phyloP scores from a whole-genome alignment of 2,113 vertebrate species.

The Syngnathus scovelli region DNA sequence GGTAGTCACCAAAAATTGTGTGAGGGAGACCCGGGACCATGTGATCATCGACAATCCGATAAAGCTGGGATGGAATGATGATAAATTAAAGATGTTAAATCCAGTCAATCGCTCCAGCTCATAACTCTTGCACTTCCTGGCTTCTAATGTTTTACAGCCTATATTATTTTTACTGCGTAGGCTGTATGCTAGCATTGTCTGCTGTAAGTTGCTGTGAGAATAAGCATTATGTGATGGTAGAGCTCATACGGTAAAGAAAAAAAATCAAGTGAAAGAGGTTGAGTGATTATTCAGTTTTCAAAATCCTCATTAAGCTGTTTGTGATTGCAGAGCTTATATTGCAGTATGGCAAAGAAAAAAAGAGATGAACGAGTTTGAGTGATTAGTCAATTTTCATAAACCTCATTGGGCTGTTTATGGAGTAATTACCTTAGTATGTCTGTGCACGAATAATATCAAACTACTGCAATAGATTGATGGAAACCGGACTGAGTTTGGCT shows the following conservation, averaged over 20 bases:
- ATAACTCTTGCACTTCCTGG: slow-evolving; percentile 49
- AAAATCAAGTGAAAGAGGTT: not conserved
- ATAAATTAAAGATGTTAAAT: slow-evolving; percentile 57
- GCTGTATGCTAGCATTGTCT: slow-evolving; percentile 8
- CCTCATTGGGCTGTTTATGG: not conserved
- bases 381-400: no score
- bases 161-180: slow-evolving; percentile 23
- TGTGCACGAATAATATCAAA: not conserved
- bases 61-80: slow-evolving; percentile 55
- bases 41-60: slow-evolving; percentile 57
- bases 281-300: not conserved
- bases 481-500: not conserved
- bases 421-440: not conserved
- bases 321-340: no score
- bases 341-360: no score
- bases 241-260: not conserved
- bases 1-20: slow-evolving; percentile 36
- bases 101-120: slow-evolving; percentile 37
- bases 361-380: not conserved
- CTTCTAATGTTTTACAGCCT: slow-evolving; percentile 33
- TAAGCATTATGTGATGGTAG: not conserved
- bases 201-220: slow-evolving; percentile 15
- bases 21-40: slow-evolving; percentile 33
- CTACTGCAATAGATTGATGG: not conserved
- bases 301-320: no score